Conservation (phyloP, 2,797 vertebrate genomes). For the Spinus olivaceus region DNA sequence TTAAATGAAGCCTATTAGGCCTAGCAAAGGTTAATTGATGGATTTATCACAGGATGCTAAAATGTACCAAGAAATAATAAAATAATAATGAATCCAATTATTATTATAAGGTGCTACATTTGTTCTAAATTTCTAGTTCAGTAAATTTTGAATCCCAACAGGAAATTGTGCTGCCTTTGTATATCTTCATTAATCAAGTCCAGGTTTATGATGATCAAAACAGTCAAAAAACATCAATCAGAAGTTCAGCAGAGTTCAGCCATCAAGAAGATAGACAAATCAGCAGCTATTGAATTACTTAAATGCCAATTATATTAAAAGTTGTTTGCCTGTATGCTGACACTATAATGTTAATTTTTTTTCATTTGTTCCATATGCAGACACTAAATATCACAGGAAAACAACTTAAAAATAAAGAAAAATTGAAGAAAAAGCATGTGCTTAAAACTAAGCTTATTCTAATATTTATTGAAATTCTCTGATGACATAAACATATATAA, state of each 20-base stretch:
- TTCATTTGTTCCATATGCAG: not conserved
- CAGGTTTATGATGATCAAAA: not conserved
- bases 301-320: not conserved
- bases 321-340: not conserved
- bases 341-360: not conserved
- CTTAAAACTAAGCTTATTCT: not conserved
- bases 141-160: not conserved
- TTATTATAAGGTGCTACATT: not conserved
- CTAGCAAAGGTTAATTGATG: not conserved
- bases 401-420: not conserved
- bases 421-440: accelerated
- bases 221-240: not conserved
- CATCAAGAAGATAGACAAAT: not conserved
- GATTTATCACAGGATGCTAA: not conserved
- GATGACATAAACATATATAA: not conserved
- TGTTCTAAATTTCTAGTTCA: not conserved
- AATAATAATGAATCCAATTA: not conserved
- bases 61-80: not conserved
- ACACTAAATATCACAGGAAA: not conserved
- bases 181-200: not conserved
- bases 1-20: not conserved
- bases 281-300: not conserved
- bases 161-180: not conserved
- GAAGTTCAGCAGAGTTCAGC: not conserved
- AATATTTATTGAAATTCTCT: not conserved